These are phyloP conservation scores for Neopelma chrysocephalum DNA, from an alignment of 2,797 vertebrate genomes.

Conservation along the genomic window DNA sequence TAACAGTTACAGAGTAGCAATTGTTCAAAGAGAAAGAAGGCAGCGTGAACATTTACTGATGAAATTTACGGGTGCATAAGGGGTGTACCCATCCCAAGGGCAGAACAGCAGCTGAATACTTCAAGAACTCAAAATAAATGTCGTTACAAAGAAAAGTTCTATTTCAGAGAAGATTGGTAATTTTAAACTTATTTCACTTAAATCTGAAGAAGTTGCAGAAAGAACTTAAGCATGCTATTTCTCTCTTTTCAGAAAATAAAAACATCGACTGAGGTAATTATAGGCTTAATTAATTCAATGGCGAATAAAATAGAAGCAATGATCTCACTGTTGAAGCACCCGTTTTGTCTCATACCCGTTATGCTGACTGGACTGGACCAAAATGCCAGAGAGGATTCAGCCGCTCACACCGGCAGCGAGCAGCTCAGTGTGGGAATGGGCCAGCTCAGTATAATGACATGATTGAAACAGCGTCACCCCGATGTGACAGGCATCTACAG, in stretches of 20 bases:
- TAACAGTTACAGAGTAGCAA: not conserved
- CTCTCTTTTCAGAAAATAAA: not conserved
- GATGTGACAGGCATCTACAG: accelerated
- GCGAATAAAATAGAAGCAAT: not conserved
- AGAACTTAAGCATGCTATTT: not conserved
- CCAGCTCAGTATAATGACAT: not conserved
- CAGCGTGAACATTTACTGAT: not conserved
- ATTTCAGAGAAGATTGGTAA: not conserved
- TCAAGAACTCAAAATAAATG: not conserved
- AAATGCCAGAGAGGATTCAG: not conserved
- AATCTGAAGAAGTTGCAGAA: not conserved
- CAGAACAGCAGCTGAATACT: not conserved
- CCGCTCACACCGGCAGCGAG: accelerated
- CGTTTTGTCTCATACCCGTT: not conserved
- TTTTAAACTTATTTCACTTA: not conserved
- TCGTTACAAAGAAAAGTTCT: not conserved
- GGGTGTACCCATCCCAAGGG: not conserved
- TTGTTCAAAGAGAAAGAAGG: not conserved
- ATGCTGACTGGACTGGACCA: not conserved
- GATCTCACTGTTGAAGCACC: not conserved
- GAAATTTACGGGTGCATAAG: not conserved
- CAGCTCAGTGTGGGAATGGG: not conserved
- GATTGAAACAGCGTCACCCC: not conserved
- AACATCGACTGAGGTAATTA: not conserved
- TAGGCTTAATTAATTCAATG: not conserved